These are phyloP conservation scores for Holcopasites calliopsidis DNA, from an alignment of 1,140 invertebrate genomes.

Conservation along the genomic window DNA sequence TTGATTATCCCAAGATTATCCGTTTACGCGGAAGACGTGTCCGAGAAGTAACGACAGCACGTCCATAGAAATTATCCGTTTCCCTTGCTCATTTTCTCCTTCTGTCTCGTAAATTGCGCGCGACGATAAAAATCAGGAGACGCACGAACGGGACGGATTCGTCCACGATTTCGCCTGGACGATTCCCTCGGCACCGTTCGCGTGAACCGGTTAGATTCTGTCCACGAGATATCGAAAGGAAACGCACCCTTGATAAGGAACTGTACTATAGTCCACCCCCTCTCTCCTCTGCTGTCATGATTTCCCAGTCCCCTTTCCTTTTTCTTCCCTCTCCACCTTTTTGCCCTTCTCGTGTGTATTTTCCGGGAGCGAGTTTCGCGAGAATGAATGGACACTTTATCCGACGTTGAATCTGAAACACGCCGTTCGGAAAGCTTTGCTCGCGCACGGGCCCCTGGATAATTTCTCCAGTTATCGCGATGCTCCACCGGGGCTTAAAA, in stretches of 20 bases:
- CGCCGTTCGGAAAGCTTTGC: constrained; percentile 57
- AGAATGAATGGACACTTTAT: constrained; percentile 69
- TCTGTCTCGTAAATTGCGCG: constrained; percentile 55
- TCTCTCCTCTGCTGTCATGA: background rate
- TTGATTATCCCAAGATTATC: constrained; percentile 31
- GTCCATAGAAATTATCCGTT: constrained; percentile 52
- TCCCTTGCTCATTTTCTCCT: constrained; percentile 45
- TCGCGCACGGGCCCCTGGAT: constrained; percentile 50
- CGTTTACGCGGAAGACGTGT: constrained; percentile 11
- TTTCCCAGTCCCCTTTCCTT: background rate
- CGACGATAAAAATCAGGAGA: constrained; percentile 63
- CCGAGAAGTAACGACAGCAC: background rate
- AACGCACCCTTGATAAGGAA: constrained; percentile 57
- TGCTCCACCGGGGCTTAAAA: constrained; percentile 57
- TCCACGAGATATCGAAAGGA: constrained; percentile 54
- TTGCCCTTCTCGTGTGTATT: constrained; percentile 35
- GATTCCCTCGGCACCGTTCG: constrained; percentile 20
- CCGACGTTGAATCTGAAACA: constrained; percentile 65
- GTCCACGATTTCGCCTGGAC: constrained; percentile 26
- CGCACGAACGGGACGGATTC: constrained; percentile 23
- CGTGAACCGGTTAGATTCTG: constrained; percentile 35
- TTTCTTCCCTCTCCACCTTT: background rate
- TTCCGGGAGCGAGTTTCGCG: constrained; percentile 49
- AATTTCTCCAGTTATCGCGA: constrained; percentile 66
- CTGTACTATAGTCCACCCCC: too few species aligned